Evolutionary conservation across 2,888 invertebrate genomes (phyloP), one percentile per base, ranked within the genome.

Genomic region (Desoria tigrina): DNA sequence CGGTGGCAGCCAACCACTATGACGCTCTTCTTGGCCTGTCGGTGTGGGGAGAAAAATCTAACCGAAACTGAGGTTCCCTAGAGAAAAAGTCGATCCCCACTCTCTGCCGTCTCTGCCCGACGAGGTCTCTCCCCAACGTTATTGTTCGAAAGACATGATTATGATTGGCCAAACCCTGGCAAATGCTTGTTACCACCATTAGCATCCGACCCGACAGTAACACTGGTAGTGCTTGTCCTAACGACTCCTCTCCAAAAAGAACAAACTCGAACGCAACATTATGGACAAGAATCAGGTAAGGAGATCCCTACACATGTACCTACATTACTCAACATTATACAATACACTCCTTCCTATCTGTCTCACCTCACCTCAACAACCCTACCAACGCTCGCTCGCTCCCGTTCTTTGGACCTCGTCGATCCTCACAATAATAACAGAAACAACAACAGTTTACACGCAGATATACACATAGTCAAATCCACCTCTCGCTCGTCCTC

Each of bases 171-270:
- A 74, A 74, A 73, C 71, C 65, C 70, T 61, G n/a, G 71, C 59
- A 74, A 74, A 70, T 72, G 72, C 74, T 74, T 74, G 75, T 75
- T 75, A 69, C 75, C 74, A 75, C 73, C 75, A 74, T 75, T 74
- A 74, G 75, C 74, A 72, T 73, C 68, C 71, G 68, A 71, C 66
- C 74, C 75, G 75, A 73, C 72, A 73, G 70, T 69, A 72, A 72
- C 69, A 72, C 72, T 69, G 63, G 72, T 72, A 72, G 72, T 68
- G 51, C 68, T 66, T 68, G 68, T 71, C 61, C 68, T 68, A 63
- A 66, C 69, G 69, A 69, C 69, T 69, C 61, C 56, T 68, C 63
- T 64, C 60, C 42, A 55, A 55, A 32, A 16, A 32, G 55, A 55
- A 63, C 63, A 57, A 63, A 67, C 63, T 67, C 63, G 42, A 55